Evolutionary conservation across 2,113 vertebrate species (phyloP).

Genomic region (Phainopepla nitens): DNA sequence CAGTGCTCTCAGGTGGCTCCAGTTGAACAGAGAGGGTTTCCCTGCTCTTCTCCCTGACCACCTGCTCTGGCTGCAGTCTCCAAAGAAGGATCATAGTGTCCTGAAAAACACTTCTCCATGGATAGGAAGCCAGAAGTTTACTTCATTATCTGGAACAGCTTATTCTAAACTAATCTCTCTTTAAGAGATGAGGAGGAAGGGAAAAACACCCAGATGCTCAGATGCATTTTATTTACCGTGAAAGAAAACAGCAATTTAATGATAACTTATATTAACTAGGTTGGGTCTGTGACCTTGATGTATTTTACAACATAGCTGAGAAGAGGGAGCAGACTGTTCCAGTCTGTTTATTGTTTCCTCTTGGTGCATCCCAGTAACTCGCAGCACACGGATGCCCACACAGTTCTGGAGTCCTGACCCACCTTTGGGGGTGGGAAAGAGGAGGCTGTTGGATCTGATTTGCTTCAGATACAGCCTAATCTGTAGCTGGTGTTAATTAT

Average conservation of each 20-base stretch:
- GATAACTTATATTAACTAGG: slow-evolving; percentile 55
- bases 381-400: not conserved
- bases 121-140: slow-evolving; percentile 57
- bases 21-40: not conserved
- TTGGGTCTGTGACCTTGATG: slow-evolving; percentile 54
- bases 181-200: slow-evolving; percentile 23
- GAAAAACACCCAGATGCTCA: not conserved
- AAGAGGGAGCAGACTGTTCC: not conserved
- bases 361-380: not conserved
- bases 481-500: not conserved
- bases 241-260: slow-evolving; percentile 44
- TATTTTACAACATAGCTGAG: not conserved
- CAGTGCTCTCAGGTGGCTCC: not conserved
- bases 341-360: slow-evolving; percentile 8
- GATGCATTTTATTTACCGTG: slow-evolving; percentile 13
- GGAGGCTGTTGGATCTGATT: not conserved
- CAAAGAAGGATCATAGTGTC: not conserved
- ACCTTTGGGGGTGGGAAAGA: not conserved
- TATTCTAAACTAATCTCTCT: slow-evolving; percentile 59
- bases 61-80: not conserved
- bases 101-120: slow-evolving; percentile 47
- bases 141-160: slow-evolving; percentile 60
- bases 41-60: not conserved
- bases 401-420: not conserved
- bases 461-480: not conserved